phyloP scores from a whole-genome alignment of 2,113 vertebrate species.

The Heliornis fulica region DNA sequence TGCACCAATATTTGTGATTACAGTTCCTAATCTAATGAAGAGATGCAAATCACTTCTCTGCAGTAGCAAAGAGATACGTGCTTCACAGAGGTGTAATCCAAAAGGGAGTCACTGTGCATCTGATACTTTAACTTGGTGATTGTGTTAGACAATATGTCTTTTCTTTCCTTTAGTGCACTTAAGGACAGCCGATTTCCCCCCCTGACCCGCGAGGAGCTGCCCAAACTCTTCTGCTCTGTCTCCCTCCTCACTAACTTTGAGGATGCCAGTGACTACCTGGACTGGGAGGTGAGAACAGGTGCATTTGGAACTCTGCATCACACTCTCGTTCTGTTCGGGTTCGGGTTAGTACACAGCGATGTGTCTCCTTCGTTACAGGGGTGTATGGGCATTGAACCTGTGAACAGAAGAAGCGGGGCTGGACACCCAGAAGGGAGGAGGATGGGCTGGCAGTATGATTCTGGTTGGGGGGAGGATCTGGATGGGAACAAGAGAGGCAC shows the following conservation, averaged over 20 bases:
- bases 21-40: neutral
- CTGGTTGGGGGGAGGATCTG: neutral
- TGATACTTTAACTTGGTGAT: neutral
- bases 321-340: constrained; percentile 76
- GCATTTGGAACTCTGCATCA: constrained; percentile 78
- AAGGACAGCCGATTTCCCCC: constrained; percentile 87
- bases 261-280: constrained; percentile 86
- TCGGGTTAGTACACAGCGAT: constrained; percentile 81
- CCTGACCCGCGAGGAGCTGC: constrained; percentile 86
- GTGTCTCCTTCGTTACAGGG: constrained; percentile 71
- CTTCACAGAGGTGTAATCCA: neutral
- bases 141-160: neutral
- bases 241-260: constrained; percentile 88
- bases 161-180: constrained; percentile 80
- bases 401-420: neutral
- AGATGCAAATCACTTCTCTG: neutral
- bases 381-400: neutral
- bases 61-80: neutral
- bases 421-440: neutral
- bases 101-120: neutral
- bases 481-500: neutral
- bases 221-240: constrained; percentile 87
- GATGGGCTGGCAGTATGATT: neutral
- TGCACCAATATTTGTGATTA: neutral
- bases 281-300: constrained; percentile 87